These are phyloP conservation scores for Drosophila arawakana DNA, from an alignment of 1,140 invertebrate species.

Conservation along the genomic window DNA sequence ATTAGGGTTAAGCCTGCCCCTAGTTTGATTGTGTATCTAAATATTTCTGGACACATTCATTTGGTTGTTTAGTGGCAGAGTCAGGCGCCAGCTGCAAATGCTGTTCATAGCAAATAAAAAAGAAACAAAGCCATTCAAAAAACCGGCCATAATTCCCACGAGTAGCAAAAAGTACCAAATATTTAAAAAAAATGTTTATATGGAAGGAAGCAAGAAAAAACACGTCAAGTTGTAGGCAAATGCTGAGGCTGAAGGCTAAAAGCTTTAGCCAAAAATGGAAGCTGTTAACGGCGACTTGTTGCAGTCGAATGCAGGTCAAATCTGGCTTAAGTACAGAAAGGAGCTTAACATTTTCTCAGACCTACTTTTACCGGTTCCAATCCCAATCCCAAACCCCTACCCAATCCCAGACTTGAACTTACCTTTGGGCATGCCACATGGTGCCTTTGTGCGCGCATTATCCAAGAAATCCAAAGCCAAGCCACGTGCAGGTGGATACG, in stretches of 20 bases:
- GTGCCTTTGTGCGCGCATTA: slow-evolving; percentile 93
- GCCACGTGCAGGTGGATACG: slow-evolving; percentile 92
- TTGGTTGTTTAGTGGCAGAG: slow-evolving; percentile 32
- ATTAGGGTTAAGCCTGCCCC: slow-evolving; percentile 28
- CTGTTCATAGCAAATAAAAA: slow-evolving; percentile 18
- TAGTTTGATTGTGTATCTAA: not conserved
- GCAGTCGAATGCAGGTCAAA: slow-evolving; percentile 35
- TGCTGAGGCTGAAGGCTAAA: slow-evolving; percentile 30
- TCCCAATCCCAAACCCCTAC: not conserved
- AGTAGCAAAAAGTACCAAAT: slow-evolving; percentile 21
- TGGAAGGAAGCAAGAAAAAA: slow-evolving; percentile 27
- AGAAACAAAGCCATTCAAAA: slow-evolving; percentile 12
- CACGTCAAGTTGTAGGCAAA: slow-evolving; percentile 41
- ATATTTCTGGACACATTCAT: slow-evolving; percentile 13
- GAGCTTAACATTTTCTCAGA: slow-evolving; percentile 41
- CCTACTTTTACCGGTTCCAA: slow-evolving; percentile 22
- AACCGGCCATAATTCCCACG: slow-evolving; percentile 62
- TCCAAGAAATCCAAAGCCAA: slow-evolving; percentile 98
- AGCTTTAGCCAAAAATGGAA: slow-evolving; percentile 24
- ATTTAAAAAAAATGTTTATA: slow-evolving; percentile 37
- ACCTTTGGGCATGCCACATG: slow-evolving; percentile 99
- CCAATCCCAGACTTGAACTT: slow-evolving; percentile 70
- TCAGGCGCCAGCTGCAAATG: slow-evolving; percentile 49
- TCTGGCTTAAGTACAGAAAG: slow-evolving; percentile 6
- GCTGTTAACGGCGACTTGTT: slow-evolving; percentile 4